These are phyloP conservation scores for Anneissia japonica DNA, from an alignment of 35 echinoderm and acorn worm species.

Conservation along the genomic window DNA sequence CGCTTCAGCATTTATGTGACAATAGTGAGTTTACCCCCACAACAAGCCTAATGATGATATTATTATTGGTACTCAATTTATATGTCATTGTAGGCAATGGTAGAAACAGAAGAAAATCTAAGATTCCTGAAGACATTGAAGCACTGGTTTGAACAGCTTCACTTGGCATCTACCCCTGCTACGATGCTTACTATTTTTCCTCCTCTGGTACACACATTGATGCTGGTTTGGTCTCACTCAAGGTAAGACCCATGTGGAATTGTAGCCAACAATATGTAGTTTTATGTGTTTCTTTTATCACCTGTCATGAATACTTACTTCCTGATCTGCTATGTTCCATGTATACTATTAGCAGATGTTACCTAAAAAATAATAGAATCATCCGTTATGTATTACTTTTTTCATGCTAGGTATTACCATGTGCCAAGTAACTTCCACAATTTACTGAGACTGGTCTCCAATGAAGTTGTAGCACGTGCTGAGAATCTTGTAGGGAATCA, in stretches of 20 bases:
- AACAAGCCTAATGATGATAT: no score
- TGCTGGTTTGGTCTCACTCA: slow-evolving; percentile 91
- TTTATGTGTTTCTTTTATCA: background rate
- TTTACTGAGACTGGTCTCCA: slow-evolving; percentile 78
- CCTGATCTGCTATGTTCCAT: background rate
- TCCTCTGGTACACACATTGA: slow-evolving; percentile 74
- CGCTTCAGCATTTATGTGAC: no score
- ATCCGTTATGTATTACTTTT: background rate
- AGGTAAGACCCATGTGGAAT: slow-evolving; percentile 28
- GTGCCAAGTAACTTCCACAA: slow-evolving; percentile 60
- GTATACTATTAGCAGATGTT: background rate
- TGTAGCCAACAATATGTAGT: background rate
- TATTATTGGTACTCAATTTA: no score
- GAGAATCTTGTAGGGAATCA: slow-evolving; percentile 72
- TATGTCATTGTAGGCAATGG: slow-evolving; percentile 53
- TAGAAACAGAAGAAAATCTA: slow-evolving; percentile 85
- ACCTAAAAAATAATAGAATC: no score
- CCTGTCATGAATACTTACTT: background rate
- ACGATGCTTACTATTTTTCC: slow-evolving; percentile 70
- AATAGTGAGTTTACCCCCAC: no score
- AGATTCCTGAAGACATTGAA: slow-evolving; percentile 69
- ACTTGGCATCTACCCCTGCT: slow-evolving; percentile 46
- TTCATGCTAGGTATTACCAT: slow-evolving; percentile 76
- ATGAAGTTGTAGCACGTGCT: slow-evolving; percentile 84
- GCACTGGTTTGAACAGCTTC: slow-evolving; percentile 91